phyloP scores from a whole-genome alignment of 2,113 vertebrate genomes.

The Ceyx cyanopectus region DNA sequence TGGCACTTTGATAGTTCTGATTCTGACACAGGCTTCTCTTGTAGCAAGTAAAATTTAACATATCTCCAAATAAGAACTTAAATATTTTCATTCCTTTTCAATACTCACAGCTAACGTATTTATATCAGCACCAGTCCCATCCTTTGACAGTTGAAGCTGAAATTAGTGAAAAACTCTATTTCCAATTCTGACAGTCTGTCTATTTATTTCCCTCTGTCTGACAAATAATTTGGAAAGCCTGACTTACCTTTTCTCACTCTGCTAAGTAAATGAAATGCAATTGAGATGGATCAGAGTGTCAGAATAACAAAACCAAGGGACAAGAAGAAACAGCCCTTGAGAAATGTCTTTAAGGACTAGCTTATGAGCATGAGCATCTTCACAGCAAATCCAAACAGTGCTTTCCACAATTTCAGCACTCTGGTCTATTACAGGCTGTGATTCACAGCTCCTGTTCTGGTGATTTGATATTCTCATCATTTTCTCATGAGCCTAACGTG shows the following conservation, averaged over 20 bases:
- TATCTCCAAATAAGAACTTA: background rate
- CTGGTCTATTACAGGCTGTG: background rate
- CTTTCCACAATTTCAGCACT: background rate
- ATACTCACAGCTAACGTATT: background rate
- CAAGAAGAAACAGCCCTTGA: background rate
- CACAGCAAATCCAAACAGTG: background rate
- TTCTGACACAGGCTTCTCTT: background rate
- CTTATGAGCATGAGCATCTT: background rate
- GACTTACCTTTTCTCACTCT: background rate
- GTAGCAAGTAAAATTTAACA: background rate
- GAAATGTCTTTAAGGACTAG: background rate
- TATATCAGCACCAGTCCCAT: background rate
- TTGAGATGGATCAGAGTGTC: background rate
- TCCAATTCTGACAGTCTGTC: background rate
- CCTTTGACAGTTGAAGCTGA: background rate
- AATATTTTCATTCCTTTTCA: background rate
- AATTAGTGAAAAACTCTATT: background rate
- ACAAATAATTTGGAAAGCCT: background rate
- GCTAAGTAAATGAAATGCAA: background rate
- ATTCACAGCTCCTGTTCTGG: background rate
- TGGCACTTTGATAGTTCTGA: background rate
- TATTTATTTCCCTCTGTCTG: background rate
- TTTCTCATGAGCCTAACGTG: background rate
- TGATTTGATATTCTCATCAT: background rate
- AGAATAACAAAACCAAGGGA: background rate